Conservation (phyloP, 2,113 vertebrate species). For the Lichenostomus cassidix region DNA sequence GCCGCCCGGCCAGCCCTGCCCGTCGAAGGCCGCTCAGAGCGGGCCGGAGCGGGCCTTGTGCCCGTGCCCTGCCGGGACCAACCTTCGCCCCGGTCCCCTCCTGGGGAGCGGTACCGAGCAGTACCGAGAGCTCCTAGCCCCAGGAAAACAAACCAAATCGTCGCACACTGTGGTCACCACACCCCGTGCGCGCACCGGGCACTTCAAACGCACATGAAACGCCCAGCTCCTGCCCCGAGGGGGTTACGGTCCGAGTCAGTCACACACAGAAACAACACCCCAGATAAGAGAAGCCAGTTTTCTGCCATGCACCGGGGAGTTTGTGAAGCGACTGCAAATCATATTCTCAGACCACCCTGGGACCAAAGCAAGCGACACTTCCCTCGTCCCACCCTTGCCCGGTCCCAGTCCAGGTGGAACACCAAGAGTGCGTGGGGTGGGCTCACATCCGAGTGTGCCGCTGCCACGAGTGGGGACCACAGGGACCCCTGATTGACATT, state of each 20-base stretch:
- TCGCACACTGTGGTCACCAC: neutral
- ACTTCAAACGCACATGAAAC: neutral
- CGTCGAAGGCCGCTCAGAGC: neutral
- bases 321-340: neutral
- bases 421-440: fast-evolving
- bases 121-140: neutral
- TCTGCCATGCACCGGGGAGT: neutral
- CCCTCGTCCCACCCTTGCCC: neutral
- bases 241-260: neutral
- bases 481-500: neutral
- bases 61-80: neutral
- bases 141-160: neutral
- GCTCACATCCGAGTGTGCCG: neutral
- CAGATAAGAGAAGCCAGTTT: neutral
- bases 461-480: neutral
- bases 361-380: neutral
- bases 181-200: neutral
- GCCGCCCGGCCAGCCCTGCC: neutral
- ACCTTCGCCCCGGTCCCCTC: neutral
- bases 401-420: neutral
- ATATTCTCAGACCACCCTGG: neutral
- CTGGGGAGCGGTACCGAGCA: neutral
- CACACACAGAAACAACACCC: neutral
- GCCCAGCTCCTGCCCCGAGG: neutral
- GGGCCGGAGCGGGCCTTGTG: neutral